Evolutionary conservation across 2,113 vertebrate species (phyloP), one percentile per base, ranked within the genome.

Genomic region (Ophthalmotilapia sp.): DNA sequence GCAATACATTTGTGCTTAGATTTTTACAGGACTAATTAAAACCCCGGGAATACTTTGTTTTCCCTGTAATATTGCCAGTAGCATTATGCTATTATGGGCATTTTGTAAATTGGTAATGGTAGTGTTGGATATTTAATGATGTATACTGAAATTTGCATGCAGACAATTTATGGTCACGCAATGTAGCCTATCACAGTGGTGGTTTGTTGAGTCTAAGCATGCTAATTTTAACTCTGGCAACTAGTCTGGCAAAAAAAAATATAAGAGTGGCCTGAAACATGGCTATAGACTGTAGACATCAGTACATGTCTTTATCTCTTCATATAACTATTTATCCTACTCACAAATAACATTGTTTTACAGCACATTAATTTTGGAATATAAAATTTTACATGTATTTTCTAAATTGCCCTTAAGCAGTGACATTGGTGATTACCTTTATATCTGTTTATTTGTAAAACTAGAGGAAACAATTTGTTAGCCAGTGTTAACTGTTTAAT

Each of bases 21-120:
- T 40, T 40, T 68, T 68, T 68, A 40, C 36, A 68, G 33, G 62
- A 68, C 62, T 68, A 14, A 21, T 40, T 40, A 40, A 21, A 68
- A 1, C 36, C 62, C n/a, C 0, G 2, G 4, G 36, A 6, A 40
- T 23, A 40, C 36, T 68, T 40, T 68, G 33, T 68, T 68, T 68
- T 68, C 2, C 68, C 38, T 73, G 38, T 10, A 17, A 26, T 73
- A 10, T 73, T 26, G 21, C n/a, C 21, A 73, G 38, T 26, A 23
- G n/a, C 3, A 45, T 4, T 73, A 45, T 73, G 38, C 21, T 4
- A 73, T 42, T 45, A 26, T 15, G 65, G 81, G 19, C 1, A 36
- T 8, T 73, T 14, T 31, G 38, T 15, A 31, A 81, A 53, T 21
- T 79, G 45, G 79, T 29, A 19, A 14, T 40, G 9, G 51, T 26